Percentiles rank a stretch among this genome's conserved stretches.
phyloP scores from a whole-genome alignment of 2,888 invertebrate genomes.

The Trachelus troglodyta region DNA sequence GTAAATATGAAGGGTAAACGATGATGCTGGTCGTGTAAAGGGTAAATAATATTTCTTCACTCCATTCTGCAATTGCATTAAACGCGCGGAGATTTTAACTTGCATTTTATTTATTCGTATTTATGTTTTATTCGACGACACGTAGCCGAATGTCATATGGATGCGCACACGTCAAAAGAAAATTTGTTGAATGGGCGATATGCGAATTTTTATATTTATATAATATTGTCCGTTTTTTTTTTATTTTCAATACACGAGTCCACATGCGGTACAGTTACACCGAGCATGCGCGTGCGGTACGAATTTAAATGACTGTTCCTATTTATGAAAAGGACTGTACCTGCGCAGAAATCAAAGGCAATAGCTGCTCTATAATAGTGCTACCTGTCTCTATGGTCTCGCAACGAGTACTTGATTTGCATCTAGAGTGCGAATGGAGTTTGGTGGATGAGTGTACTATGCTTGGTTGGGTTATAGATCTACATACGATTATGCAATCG shows the following conservation, averaged over 20 bases:
- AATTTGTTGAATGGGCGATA: neutral
- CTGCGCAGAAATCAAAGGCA: neutral
- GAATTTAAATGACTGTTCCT: neutral
- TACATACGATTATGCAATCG: constrained; percentile 50
- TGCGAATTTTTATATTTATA: neutral
- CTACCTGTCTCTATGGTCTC: constrained; percentile 4
- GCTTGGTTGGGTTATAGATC: constrained; percentile 39
- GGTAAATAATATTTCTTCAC: constrained; percentile 37
- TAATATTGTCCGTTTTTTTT: neutral
- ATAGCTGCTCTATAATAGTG: neutral
- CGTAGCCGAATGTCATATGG: neutral
- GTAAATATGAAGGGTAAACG: neutral
- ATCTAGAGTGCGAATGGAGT: constrained; percentile 54
- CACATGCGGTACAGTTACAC: neutral
- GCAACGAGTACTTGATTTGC: constrained; percentile 44
- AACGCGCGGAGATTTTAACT: constrained; percentile 9
- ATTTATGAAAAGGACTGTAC: neutral
- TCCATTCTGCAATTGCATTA: constrained; percentile 36
- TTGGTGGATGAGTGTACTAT: constrained; percentile 39
- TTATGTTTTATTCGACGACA: constrained; percentile 25
- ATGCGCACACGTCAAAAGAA: neutral
- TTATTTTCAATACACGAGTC: neutral
- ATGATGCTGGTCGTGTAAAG: neutral
- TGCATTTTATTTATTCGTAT: constrained; percentile 35
- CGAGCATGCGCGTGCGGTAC: neutral